Evolutionary conservation across 2,113 vertebrate species (phyloP), one percentile per base, ranked within the genome.

Genomic region (Scomber colias): DNA sequence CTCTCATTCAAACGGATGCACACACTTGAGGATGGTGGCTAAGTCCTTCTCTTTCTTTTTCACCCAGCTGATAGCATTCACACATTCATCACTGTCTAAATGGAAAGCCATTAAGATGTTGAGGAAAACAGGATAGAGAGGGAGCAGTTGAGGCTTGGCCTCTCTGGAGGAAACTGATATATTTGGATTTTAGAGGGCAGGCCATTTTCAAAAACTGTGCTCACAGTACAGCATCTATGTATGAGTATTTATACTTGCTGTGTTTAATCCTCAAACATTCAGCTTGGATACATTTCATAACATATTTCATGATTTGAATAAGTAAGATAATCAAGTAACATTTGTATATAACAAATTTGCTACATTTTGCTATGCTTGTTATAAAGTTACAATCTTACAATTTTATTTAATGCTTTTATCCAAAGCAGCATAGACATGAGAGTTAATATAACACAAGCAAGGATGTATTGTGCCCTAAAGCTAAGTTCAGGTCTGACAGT

Each of bases 11-110:
- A 21, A 49, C 13, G n/a, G n/a, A 75, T 31, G 79, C 56, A 46
- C 40, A 75, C 68, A 64, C 67, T 70, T 44, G n/a, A 44, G 45
- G 63, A 63, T 16, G 9, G 44, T 12, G 2, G 73, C 53, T 1
- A 0, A 4, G 15, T 66, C 31, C 2, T 12, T 48, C 30, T 70
- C 54, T 49, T 80, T 61, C 49, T 69, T 75, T 73, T 48, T 71
- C 73, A 11, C 48, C 60, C 35, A n/a, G 62, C 56, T 71, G 71
- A 84, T 53, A 80, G 65, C 24, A 24, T 87, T 87, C 85, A 87
- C 89, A 81, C 81, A 71, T 89, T 61, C 70, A 89, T 86, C 74
- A 68, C 57, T 75, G 60, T 73, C 79, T 65, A 59, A 83, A 71
- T 67, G 55, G 31, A 80, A 87, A 81, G 48, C 70, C 27, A 70